Evolutionary conservation across 2,113 vertebrate species (phyloP).

Genomic region (Lutjanus erythropterus): DNA sequence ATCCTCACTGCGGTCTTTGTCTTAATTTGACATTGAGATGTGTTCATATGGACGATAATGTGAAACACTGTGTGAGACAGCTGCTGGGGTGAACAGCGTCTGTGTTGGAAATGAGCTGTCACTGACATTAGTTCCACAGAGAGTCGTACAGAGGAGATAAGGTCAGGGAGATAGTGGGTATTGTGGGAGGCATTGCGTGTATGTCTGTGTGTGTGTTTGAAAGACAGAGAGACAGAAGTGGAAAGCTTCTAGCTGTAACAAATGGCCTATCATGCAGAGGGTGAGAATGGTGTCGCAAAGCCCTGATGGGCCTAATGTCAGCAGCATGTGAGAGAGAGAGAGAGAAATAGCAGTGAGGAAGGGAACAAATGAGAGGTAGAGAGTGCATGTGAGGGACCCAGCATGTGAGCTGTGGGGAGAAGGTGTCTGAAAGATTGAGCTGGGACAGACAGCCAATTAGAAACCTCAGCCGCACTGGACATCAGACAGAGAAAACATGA

Average conservation of each 20-base stretch:
- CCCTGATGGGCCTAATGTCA: constrained; percentile 59
- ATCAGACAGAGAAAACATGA: constrained; percentile 9
- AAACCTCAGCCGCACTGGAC: constrained; percentile 1
- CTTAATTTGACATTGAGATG: constrained; percentile 65
- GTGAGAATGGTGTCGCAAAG: constrained; percentile 36
- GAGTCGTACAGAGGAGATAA: constrained; percentile 62
- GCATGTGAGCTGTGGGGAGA: constrained; percentile 8
- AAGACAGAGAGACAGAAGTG: constrained; percentile 34
- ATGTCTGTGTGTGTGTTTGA: constrained; percentile 3
- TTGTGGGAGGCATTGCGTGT: constrained; percentile 46
- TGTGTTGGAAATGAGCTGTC: constrained; percentile 61
- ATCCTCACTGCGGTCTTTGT: constrained; percentile 12
- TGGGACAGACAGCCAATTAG: constrained; percentile 7
- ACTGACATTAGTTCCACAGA: constrained; percentile 49
- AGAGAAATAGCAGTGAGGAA: constrained; percentile 9
- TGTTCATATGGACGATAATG: constrained; percentile 44
- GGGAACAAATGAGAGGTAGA: constrained; percentile 20
- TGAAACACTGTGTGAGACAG: constrained; percentile 31
- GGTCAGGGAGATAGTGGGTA: constrained; percentile 56
- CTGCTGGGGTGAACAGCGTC: constrained; percentile 41
- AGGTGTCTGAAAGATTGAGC: constrained; percentile 44
- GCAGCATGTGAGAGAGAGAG: too few relatives aligned
- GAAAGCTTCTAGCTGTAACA: constrained; percentile 58
- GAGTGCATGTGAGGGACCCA: constrained; percentile 21
- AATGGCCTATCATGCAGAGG: constrained; percentile 58